Evolutionary conservation across 2,888 invertebrate species (phyloP), one percentile per base, ranked within the genome.

Genomic region (Chrysolina haemoptera): DNA sequence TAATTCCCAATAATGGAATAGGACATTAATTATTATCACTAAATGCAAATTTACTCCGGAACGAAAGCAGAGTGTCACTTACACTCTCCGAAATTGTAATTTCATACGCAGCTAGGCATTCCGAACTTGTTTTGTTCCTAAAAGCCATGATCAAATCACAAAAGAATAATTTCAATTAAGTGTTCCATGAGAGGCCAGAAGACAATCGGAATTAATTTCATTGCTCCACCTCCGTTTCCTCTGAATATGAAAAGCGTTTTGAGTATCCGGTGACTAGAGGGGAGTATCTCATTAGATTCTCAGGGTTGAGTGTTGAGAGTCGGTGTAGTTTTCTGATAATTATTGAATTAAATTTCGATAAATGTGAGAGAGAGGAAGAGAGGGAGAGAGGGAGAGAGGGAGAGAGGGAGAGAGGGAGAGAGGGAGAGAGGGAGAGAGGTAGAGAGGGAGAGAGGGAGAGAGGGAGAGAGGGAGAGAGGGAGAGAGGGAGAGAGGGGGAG

Each of bases 121-220:
- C 10, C 22, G 27, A 59, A n/a, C 14, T 9, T 35, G n/a, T 59
- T 59, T 27, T 59, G 59, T 12, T 35, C 10, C 27, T 59, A 18
- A 63, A 43, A 66, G 62, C 62, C 63, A 53, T 43, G 70, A 71
- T 74, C 74, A 41, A 64, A 68, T 74, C 59, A 74, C 74, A 74
- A 67, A 73, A 71, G 71, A 74, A 74, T 70, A 67, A 74, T 68
- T 74, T 74, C 64, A 74, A 74, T 74, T 74, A 74, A 67, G 53
- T 67, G 53, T 35, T n/a, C 67, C 59, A 27, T 59, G 14, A 59
- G 59, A 59, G 59, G n/a, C 18, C 18, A 46, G 53, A 53, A 67
- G 48, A 67, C 48, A 67, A 53, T 67, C 67, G 53, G 55, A 67
- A 35, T 35, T 53, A 67, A 67, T 67, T 67, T 67, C 14, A 59